Conservation (phyloP, 92 coral and sea anemone species). For the Parazoanthus swiftii region DNA sequence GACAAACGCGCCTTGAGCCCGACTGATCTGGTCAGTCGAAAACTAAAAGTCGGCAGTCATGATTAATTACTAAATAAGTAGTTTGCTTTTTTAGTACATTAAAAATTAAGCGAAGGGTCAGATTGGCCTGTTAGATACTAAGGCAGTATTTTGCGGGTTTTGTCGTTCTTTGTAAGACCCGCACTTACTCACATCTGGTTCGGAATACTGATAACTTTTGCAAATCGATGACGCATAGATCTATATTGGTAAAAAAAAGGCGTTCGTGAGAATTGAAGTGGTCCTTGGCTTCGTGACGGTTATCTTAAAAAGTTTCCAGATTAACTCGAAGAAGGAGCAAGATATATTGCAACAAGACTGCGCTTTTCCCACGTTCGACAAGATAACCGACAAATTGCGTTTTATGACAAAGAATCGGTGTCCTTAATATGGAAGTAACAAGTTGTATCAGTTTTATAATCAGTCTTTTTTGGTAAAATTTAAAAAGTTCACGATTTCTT, state of each 20-base stretch:
- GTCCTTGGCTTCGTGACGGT: neutral
- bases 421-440: neutral
- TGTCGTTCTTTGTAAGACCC: neutral
- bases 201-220: neutral
- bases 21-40: too few species aligned
- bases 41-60: too few species aligned
- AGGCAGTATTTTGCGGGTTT: too few species aligned
- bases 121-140: too few species aligned
- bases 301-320: too few species aligned
- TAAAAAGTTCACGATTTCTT: too few species aligned
- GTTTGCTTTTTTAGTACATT: too few species aligned
- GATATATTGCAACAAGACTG: too few species aligned
- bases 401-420: constrained; percentile 1
- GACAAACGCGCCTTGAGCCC: too few species aligned
- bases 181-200: neutral
- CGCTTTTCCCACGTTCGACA: neutral
- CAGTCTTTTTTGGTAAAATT: neutral
- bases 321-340: neutral
- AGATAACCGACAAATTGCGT: neutral
- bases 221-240: neutral
- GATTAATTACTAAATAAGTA: too few species aligned
- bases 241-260: neutral
- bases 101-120: too few species aligned
- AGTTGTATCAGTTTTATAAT: neutral
- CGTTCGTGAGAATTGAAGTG: neutral